phyloP scores from a whole-genome alignment of 2,888 invertebrate species.

The Phlogophora meticulosa region DNA sequence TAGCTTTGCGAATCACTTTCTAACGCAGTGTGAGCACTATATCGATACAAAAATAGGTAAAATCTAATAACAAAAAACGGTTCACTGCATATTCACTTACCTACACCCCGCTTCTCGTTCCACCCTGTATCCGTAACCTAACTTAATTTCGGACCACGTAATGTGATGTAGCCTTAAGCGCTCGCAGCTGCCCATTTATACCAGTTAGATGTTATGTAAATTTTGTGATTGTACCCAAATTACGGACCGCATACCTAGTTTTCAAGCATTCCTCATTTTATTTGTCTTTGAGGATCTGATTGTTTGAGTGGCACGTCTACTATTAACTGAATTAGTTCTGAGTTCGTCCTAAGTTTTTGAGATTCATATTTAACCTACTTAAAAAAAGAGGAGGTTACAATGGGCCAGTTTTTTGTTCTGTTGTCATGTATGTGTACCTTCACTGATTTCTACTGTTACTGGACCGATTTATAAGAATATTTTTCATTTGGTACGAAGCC shows the following conservation, averaged over 20 bases:
- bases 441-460: too few species aligned
- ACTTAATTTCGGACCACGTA: slow-evolving; percentile 35
- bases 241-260: slow-evolving; percentile 40
- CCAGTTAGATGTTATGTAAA: slow-evolving; percentile 47
- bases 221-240: slow-evolving; percentile 44
- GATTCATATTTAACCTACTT: not conserved
- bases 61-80: too few species aligned
- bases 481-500: too few species aligned
- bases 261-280: slow-evolving; percentile 38
- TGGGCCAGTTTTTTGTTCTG: too few species aligned
- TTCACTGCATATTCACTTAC: too few species aligned
- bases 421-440: too few species aligned
- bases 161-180: slow-evolving; percentile 44
- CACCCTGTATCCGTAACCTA: slow-evolving; percentile 8
- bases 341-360: not conserved
- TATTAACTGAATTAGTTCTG: slow-evolving; percentile 2
- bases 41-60: too few species aligned
- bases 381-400: too few species aligned
- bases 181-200: slow-evolving; percentile 44
- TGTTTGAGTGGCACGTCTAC: slow-evolving; percentile 7
- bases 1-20: too few species aligned
- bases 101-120: not conserved
- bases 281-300: slow-evolving; percentile 16
- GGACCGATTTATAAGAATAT: too few species aligned
- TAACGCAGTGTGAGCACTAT: too few species aligned